A percentile compares a stretch with the other conserved stretches of the same genome.
Evolutionary conservation across 1,140 invertebrate genomes (phyloP).

Genomic region (Zaprionus ornatus): DNA sequence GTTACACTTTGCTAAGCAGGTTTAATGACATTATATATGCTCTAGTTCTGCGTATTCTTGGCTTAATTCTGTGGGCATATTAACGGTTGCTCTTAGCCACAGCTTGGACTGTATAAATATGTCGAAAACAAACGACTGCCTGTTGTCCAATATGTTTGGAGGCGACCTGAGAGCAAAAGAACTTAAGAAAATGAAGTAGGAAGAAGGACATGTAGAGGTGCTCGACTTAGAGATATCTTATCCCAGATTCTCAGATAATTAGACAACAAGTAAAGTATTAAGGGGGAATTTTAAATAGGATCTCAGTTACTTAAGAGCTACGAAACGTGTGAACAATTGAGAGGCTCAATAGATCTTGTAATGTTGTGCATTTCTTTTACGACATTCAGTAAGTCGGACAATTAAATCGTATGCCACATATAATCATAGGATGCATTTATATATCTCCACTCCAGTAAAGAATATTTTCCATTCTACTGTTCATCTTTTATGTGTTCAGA

Average conservation of each 20-base stretch:
- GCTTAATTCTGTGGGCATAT: neutral
- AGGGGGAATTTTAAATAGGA: too few species aligned
- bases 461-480: neutral
- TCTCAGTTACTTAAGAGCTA: too few species aligned
- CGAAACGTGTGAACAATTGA: too few species aligned
- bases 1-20: neutral
- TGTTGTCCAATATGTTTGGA: slow-evolving; percentile 15
- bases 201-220: neutral
- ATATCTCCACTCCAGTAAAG: neutral
- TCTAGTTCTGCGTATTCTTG: neutral
- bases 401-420: too few species aligned
- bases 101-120: neutral
- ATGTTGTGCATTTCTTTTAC: too few species aligned
- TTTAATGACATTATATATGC: neutral
- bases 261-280: neutral
- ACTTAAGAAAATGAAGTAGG: neutral
- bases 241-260: neutral
- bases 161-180: neutral
- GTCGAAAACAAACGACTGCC: slow-evolving; percentile 8
- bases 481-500: neutral
- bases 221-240: neutral
- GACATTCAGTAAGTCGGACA: too few species aligned
- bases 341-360: too few species aligned
- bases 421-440: neutral
- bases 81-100: neutral